Evolutionary conservation across 2,888 invertebrate species (phyloP), one percentile per base, ranked within the genome.

Genomic region (Quadroppia sp.): DNA sequence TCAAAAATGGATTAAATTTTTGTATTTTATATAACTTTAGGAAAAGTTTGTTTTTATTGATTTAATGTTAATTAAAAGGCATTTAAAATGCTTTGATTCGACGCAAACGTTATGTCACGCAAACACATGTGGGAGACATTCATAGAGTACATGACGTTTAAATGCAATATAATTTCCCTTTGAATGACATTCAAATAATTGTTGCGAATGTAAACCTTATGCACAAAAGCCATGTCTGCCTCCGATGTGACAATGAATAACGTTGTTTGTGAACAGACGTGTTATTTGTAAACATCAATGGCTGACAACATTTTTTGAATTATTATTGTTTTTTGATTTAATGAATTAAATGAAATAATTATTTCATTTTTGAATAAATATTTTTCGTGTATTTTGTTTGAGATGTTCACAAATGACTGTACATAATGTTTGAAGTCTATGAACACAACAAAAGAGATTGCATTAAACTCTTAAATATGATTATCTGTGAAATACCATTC

Each of bases 401-500:
- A 30, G 23, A 9, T 9, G 4, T 7, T 45, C 6, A 17, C 28
- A 56, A 28, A 56, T 56, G 56, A 28, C 1, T 40, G 6, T 20
- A 17, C 23, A 69, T 4, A 42, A 69, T 69, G 69, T 45, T 69
- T 40, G 69, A 69, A 25, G 15, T 69, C 25, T 2, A 13, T 23
- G 42, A 42, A 15, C 42, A 69, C 45, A 69, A 69, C 42, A 23
- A 45, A 69, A 45, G 28, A 1, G 69, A 69, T 69, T 69, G 42
- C 28, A 69, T 69, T 25, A 40, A 40, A 45, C 25, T 69, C 25
- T 69, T 69, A 45, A 69, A 69, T 69, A 69, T 69, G 69, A 69
- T 69, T 69, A 45, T 69, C 40, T 69, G 69, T 45, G 69, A 69
- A 69, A 69, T 69, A 28, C 69, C 69, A 25, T 45, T 69, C 40